phyloP scores from a whole-genome alignment of 1,140 invertebrate species.

The Dendrolimus punctatus region DNA sequence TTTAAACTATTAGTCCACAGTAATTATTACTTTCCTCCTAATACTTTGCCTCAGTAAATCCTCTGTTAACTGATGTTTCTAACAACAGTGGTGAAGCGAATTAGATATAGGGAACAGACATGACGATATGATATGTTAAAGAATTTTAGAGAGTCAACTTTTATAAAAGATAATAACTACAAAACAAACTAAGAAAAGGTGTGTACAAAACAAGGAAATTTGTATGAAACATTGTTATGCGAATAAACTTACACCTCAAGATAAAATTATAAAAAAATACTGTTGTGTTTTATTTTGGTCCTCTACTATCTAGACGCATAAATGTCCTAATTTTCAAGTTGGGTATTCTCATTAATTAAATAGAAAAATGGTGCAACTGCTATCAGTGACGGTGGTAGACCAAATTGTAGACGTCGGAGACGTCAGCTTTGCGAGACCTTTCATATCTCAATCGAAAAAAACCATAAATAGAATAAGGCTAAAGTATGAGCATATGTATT shows the following conservation, averaged over 20 bases:
- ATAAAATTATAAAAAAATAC: conserved; percentile 56
- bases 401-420: too few species aligned
- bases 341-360: too few species aligned
- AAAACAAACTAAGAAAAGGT: conserved; percentile 64
- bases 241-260: conserved; percentile 72
- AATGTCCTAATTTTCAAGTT: too few species aligned
- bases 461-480: too few species aligned
- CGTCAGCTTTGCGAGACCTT: too few species aligned
- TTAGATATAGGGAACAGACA: conserved; percentile 69
- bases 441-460: too few species aligned
- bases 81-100: conserved; percentile 63
- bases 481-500: too few species aligned
- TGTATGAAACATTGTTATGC: conserved; percentile 72
- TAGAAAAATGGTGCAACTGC: too few species aligned
- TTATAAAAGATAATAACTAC: conserved; percentile 66
- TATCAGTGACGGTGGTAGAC: too few species aligned
- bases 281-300: conserved; percentile 56
- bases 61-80: conserved; percentile 44
- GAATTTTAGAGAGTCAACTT: conserved; percentile 69
- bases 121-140: conserved; percentile 59
- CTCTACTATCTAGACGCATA: neutral
- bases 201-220: conserved; percentile 71
- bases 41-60: conserved; percentile 60
- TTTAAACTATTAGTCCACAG: conserved; percentile 42
- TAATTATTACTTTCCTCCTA: conserved; percentile 54